These are phyloP conservation scores for Pollenia amentaria DNA, from an alignment of 2,888 invertebrate species.

Conservation along the genomic window DNA sequence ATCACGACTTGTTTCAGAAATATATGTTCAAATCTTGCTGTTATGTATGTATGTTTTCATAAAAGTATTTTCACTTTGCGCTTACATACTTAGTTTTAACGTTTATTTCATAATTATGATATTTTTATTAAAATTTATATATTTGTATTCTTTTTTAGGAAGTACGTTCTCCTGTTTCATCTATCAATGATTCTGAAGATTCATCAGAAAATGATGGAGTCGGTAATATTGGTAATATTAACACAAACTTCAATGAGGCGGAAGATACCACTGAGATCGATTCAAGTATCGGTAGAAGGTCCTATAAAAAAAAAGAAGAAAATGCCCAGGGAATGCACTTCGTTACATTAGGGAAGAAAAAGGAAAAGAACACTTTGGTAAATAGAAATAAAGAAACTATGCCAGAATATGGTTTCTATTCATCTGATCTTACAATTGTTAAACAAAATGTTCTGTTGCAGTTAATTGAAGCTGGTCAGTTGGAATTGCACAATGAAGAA, in stretches of 20 bases:
- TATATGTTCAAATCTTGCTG: too few relatives aligned
- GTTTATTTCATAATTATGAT: too few relatives aligned
- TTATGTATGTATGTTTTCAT: too few relatives aligned
- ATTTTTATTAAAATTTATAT: neutral
- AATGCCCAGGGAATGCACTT: neutral
- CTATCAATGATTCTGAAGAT: conserved; percentile 60
- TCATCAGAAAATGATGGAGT: conserved; percentile 57
- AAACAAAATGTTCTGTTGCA: conserved; percentile 55
- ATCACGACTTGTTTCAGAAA: too few relatives aligned
- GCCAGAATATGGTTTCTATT: conserved; percentile 12
- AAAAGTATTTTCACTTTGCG: too few relatives aligned
- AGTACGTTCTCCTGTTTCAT: conserved; percentile 49
- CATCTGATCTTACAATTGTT: conserved; percentile 44
- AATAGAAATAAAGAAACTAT: neutral
- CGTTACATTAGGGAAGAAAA: neutral
- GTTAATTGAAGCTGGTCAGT: conserved; percentile 59
- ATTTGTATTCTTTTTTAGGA: conserved; percentile 22
- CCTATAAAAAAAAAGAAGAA: neutral
- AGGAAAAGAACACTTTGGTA: neutral
- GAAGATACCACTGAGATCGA: neutral
- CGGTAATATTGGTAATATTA: conserved; percentile 1
- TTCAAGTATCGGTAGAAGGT: neutral
- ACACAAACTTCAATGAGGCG: neutral
- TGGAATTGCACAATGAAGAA: conserved; percentile 67
- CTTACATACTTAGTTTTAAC: too few relatives aligned